Base-by-base conservation (phyloP, 2,888 invertebrate genomes). In the Clanis bilineata region DNA sequence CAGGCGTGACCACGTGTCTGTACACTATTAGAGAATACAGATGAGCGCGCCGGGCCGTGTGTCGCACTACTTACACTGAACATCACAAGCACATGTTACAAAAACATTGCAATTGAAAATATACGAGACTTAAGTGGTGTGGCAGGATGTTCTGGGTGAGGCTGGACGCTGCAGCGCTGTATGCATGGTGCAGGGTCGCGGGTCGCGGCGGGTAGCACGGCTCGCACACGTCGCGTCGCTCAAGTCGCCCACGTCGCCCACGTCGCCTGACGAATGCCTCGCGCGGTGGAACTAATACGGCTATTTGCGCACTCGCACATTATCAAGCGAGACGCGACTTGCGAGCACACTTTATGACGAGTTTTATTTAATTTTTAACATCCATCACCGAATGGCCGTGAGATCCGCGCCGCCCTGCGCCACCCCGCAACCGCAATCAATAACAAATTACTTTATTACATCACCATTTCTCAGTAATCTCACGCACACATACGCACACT, bases 241-340 rank as follows among this genome's bases (percentile, higher is more conserved):
- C 62, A 57, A 68, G 61, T 66, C 79, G 70, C 83, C 75, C 82
- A 77, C 79, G 61, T 66, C 79, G 70, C 83, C 75, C 82, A 77
- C 79, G 76, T 67, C 71, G 85, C 83, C 63, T 76, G 83, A 81
- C 85, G 80, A 84, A 85, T 86, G 77, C 76, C 76, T 69, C 65
- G 76, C 74, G 47, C 39, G 23, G 80, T 77, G 81, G 77, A 79
- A 79, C 83, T 67, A 82, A 83, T 80, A 67, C 65, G 60, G 64
- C 64, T 63, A 65, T 68, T 51, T 71, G 63, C 72, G 73, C 73
- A 70, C 70, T 63, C 70, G 71, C 69, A 64, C 75, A 72, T 70
- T 70, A 70, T 38, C 57, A 5, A 5, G 32, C 32, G 32, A 32
- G 1, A 5, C 32, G 32, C 32, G 32, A 32, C 4, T 69, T 69